Base-by-base conservation (phyloP, 2,797 vertebrate species). In the Chlorospingus flavigularis region DNA sequence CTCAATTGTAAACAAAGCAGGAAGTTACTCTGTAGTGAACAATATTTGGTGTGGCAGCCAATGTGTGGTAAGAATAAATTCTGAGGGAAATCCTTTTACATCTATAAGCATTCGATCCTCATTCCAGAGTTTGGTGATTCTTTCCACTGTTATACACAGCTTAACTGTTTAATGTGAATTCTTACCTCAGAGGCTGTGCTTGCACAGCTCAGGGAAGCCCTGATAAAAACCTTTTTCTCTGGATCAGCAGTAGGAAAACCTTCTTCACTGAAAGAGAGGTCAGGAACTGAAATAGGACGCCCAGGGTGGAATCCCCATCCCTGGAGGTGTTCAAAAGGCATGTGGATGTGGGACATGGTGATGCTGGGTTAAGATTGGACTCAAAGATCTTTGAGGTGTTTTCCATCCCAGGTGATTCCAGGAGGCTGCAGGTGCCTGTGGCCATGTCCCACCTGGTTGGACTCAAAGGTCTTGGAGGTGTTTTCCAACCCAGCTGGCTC, bases 361-460 rank as follows among this genome's bases (percentile, higher is more conserved):
- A 5, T 43, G 45, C 48, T 39, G 45, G 21, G 33, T 17, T 13
- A 18, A 16, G 18, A 12, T 2, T 26, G 31, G 23, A 19, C 26
- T 31, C 23, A 5, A 33, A 45, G 28, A 3, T 25, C 28, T 11
- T 9, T 30, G 51, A 53, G 51, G 12, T 53, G 1, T 73, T 88
- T 73, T 40, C 33, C 68, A 53, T 0, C 10, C 20, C 9, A 0
- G 58, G 3, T 1, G 19, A 37, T 24, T n/a, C 39, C 25, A 13
- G 0, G 16, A 23, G 20, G 2, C 55, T 65, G 57, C 25, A n/a
- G 39, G 45, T 3, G 25, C 39, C 9, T 2, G 2, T 25, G 43
- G 13, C 4, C 0, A 0, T 16, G 55, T 25, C 37, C 35, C 21
- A 24, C 7, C 19, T 5, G 14, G 14, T 4, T 30, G 30, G 21